Evolutionary conservation across 2,888 invertebrate genomes (phyloP).

Genomic region (Macaria liturata): DNA sequence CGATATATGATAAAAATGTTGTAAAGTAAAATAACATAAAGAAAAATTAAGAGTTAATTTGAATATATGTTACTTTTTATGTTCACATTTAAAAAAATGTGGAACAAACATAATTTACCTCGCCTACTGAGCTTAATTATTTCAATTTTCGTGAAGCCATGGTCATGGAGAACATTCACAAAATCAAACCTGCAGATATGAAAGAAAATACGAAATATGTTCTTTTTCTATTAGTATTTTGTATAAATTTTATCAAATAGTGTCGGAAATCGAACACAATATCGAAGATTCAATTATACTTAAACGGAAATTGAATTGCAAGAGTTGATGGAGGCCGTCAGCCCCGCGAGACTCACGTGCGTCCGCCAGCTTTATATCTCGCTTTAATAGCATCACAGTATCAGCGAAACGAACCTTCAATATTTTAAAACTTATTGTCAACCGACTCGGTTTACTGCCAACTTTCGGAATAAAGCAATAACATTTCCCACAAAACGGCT

Average conservation of each 20-base stretch:
- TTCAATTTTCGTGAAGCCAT: too few relatives aligned
- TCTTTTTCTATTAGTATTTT: too few relatives aligned
- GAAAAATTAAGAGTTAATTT: too few relatives aligned
- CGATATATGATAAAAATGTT: too few relatives aligned
- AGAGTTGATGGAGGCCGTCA: conserved; percentile 47
- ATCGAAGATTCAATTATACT: conserved; percentile 66
- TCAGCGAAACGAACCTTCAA: conserved; percentile 23
- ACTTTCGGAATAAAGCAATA: conserved; percentile 30
- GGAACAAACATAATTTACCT: too few relatives aligned
- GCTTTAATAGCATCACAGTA: conserved; percentile 19
- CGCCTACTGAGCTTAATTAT: too few relatives aligned
- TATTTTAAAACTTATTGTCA: conserved; percentile 27
- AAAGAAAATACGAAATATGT: too few relatives aligned
- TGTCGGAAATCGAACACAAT: conserved; percentile 40
- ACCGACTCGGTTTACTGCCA: conserved; percentile 27
- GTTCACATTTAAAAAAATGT: too few relatives aligned
- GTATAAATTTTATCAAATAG: conserved; percentile 14
- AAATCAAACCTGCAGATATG: too few relatives aligned
- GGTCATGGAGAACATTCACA: too few relatives aligned
- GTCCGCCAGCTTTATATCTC: conserved; percentile 15
- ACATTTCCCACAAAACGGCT: conserved; percentile 34
- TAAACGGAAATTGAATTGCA: conserved; percentile 71
- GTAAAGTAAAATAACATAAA: too few relatives aligned
- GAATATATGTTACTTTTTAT: too few relatives aligned
- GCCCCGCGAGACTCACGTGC: conserved; percentile 39